A percentile compares a stretch with the other conserved stretches of the same genome.
Evolutionary conservation across 2,113 vertebrate species (phyloP).

Genomic region (Hemiprocne comata): DNA sequence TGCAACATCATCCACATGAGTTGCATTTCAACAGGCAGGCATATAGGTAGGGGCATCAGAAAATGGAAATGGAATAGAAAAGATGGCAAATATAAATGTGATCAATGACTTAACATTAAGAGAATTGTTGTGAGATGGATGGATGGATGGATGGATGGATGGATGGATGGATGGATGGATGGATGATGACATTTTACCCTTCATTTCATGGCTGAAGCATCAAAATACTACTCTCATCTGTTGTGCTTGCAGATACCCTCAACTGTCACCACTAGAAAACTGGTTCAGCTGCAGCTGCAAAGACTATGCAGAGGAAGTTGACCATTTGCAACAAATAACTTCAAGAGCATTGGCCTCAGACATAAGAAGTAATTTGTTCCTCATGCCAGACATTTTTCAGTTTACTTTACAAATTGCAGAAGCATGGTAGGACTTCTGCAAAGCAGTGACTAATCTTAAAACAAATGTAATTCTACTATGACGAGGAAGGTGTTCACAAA

Average conservation of each 20-base stretch:
- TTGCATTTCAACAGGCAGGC: not conserved
- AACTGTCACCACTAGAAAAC: not conserved
- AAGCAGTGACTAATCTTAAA: slow-evolving; percentile 53
- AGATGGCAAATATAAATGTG: slow-evolving; percentile 1
- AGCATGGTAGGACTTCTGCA: slow-evolving; percentile 32
- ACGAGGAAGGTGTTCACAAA: slow-evolving; percentile 61
- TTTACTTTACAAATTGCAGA: slow-evolving; percentile 56
- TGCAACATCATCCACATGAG: slow-evolving; percentile 32
- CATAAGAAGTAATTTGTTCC: slow-evolving; percentile 23
- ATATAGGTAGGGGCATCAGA: not conserved
- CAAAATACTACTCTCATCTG: slow-evolving; percentile 54
- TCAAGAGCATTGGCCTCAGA: not conserved
- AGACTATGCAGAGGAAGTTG: slow-evolving; percentile 2
- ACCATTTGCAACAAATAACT: slow-evolving; percentile 25
- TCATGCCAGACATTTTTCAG: slow-evolving; percentile 12
- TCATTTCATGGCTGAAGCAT: slow-evolving; percentile 40
- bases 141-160: not conserved
- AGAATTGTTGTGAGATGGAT: not conserved
- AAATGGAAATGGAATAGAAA: slow-evolving; percentile 26
- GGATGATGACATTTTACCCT: slow-evolving; percentile 16
- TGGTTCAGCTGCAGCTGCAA: slow-evolving; percentile 27
- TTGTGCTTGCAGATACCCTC: slow-evolving; percentile 15
- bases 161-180: not conserved
- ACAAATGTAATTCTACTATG: slow-evolving; percentile 56
- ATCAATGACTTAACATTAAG: not conserved